phyloP scores from a whole-genome alignment of 2,797 vertebrate genomes.

The Sebastes diploproa region DNA sequence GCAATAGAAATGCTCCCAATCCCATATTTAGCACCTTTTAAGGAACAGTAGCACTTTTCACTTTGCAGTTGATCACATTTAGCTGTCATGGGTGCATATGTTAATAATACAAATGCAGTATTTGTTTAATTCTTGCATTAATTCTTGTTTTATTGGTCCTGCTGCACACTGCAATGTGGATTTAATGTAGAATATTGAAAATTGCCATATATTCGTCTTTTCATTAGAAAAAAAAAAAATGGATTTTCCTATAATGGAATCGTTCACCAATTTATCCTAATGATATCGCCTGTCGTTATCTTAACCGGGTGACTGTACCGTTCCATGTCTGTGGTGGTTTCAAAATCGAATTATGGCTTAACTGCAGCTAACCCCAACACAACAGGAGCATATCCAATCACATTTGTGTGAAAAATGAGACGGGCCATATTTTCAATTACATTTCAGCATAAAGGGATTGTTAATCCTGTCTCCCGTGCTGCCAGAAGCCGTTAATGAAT shows the following conservation, averaged over 20 bases:
- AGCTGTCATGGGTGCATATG: neutral
- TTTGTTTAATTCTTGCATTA: conserved; percentile 11
- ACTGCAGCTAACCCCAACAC: conserved; percentile 74
- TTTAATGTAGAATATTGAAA: conserved; percentile 38
- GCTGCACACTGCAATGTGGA: neutral
- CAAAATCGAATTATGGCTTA: conserved; percentile 79
- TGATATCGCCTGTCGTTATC: conserved; percentile 65
- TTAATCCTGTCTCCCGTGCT: conserved; percentile 80
- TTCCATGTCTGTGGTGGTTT: conserved; percentile 55
- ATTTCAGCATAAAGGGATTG: conserved; percentile 83
- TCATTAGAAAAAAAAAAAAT: conserved; percentile 12
- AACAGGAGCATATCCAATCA: conserved; percentile 81
- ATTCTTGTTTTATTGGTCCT: neutral
- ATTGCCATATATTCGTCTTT: neutral
- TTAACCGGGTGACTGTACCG: conserved; percentile 50
- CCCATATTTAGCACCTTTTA: neutral
- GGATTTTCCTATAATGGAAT: conserved; percentile 16
- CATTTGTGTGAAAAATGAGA: conserved; percentile 83
- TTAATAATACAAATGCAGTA: conserved; percentile 2
- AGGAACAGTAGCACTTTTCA: neutral
- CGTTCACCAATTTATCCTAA: conserved; percentile 50
- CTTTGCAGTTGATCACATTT: conserved; percentile 7
- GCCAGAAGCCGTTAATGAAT: conserved; percentile 83
- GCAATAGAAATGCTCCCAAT: neutral
- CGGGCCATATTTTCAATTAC: conserved; percentile 82